phyloP scores from a whole-genome alignment of 2,888 invertebrate genomes.

The Eupithecia pulchellata region DNA sequence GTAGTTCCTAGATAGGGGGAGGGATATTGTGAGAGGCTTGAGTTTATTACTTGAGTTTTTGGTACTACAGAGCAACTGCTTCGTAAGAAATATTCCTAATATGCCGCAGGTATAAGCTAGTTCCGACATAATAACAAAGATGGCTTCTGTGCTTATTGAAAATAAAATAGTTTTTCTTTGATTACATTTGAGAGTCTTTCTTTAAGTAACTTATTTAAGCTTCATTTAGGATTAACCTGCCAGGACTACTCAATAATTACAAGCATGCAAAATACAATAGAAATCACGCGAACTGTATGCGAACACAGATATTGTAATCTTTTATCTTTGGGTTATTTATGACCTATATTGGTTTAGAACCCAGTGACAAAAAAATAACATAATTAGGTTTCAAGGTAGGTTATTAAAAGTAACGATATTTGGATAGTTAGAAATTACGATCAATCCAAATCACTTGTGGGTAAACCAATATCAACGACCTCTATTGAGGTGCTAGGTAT shows the following conservation, averaged over 20 bases:
- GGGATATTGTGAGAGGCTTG: not conserved
- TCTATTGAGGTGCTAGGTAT: not conserved
- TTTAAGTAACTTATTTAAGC: not conserved
- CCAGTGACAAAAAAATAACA: not conserved
- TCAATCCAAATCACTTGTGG: not conserved
- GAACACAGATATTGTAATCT: not conserved
- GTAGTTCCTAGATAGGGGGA: slow-evolving; percentile 27
- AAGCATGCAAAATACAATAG: not conserved
- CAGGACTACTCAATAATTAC: not conserved
- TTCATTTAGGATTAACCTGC: not conserved
- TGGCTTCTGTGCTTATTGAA: not conserved
- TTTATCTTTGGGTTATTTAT: not conserved
- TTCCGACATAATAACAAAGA: not conserved
- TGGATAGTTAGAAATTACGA: not conserved
- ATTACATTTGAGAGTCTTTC: not conserved
- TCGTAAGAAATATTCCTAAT: slow-evolving; percentile 2
- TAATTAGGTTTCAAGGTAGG: not conserved
- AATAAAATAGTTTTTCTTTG: not conserved
- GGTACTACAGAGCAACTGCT: not conserved
- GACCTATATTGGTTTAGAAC: not conserved
- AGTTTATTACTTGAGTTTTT: not conserved
- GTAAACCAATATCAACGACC: not conserved
- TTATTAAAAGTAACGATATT: not conserved
- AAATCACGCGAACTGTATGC: not conserved
- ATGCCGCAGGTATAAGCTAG: not conserved